These are phyloP conservation scores for Lasioglossum pauxillum DNA, from an alignment of 2,888 invertebrate genomes.

Conservation along the genomic window DNA sequence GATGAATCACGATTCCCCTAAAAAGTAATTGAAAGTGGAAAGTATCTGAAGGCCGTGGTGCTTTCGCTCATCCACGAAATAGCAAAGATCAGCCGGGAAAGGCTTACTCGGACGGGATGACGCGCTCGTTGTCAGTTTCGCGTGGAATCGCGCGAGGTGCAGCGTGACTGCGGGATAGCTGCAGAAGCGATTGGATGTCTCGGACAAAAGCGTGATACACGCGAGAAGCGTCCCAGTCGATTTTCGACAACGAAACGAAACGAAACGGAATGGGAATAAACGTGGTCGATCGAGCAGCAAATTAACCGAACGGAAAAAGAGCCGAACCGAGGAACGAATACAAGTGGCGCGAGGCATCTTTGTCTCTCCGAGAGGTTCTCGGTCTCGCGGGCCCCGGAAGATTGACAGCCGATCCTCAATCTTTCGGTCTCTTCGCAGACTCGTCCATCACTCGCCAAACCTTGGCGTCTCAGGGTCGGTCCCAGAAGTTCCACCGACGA, in stretches of 20 bases:
- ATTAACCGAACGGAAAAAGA: neutral
- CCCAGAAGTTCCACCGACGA: constrained; percentile 47
- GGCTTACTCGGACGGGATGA: neutral
- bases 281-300: constrained; percentile 10
- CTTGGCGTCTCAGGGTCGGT: constrained; percentile 59
- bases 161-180: neutral
- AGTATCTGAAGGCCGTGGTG: neutral
- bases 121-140: constrained; percentile 10
- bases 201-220: constrained; percentile 1
- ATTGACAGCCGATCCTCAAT: constrained; percentile 50
- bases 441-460: constrained; percentile 54
- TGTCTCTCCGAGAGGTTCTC: neutral
- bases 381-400: constrained; percentile 19
- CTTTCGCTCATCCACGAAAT: neutral
- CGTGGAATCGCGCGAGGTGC: neutral
- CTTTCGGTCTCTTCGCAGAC: constrained; percentile 28
- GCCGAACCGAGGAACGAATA: neutral
- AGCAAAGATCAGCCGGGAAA: neutral
- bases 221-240: constrained; percentile 5
- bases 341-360: neutral
- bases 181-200: neutral
- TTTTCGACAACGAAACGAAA: constrained; percentile 15
- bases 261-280: neutral
- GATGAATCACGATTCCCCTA: neutral
- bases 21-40: neutral